Evolutionary conservation across 2,797 vertebrate genomes (phyloP), one percentile per base, ranked within the genome.

Genomic region (Enteromius anoplus): DNA sequence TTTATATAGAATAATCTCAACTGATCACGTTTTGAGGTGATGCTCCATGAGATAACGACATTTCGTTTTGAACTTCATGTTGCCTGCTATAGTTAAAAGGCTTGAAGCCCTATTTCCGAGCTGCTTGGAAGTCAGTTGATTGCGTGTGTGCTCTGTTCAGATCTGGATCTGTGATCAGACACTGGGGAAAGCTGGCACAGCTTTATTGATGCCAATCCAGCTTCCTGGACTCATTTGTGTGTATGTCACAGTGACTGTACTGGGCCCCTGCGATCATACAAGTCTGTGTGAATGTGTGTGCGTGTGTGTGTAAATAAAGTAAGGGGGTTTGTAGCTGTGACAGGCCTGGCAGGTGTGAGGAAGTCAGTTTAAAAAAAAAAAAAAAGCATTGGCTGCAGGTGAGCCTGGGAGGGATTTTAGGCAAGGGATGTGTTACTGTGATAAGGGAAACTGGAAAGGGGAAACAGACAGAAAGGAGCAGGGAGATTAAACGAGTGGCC

Each of bases 351-450:
- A 78, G 76, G 86, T 88, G 83, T 91, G 86, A 84, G 88, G 64
- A 85, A 86, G 87, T 90, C 65, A 83, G 91, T 79, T 92, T 89
- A 26, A 26, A 26, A 87, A 90, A 91, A 92, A 90, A 90, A 91
- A 92, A 90, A 91, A 92, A 89, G 89, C 88, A 76, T 53, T 87
- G 89, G 86, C 90, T 86, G 62, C 85, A 90, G 90, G 89, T 88
- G 82, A 64, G 82, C 80, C 84, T 88, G 80, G 85, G 88, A 88
- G 82, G 87, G 86, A 85, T 92, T 90, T 90, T 86, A 90, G 89
- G 64, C 73, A 89, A 47, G 45, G 83, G 81, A 81, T 84, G 89
- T 89, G 88, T 65, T 80, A 73, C 87, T 91, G 91, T 91, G 90
- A 94, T 88, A 86, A 93, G 89, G 77, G 60, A 89, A 81, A 68